Evolutionary conservation across 2,113 vertebrate species (phyloP), one percentile per base, ranked within the genome.

Genomic region (Caretta caretta): DNA sequence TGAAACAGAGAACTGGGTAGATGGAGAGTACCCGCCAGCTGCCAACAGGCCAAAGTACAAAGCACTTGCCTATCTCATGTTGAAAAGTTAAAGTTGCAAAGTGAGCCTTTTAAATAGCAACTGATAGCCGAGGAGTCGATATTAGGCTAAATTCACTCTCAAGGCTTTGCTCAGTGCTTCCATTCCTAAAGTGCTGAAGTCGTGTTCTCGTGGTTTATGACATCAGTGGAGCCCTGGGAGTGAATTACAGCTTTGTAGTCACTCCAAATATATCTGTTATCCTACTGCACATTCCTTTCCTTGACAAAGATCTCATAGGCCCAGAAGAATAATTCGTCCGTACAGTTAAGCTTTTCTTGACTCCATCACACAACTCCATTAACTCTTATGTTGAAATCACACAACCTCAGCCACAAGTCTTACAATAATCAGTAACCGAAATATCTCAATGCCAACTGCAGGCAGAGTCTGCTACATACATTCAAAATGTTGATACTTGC

Each of bases 401-500:
- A 0, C 2, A 5, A 9, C 75, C 35, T 83, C 50, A 81, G 35
- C 54, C 3, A 0, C 38, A 10, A 29, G 1, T 1, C 42, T 2
- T 75, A 5, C 54, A 2, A 53, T 62, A 76, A 84, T 65, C 83
- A 35, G 27, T 2, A 10, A 2, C 19, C 83, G 20, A 48, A 13
- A n/a, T 20, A 59, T 29, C 56, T 7, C 82, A 16, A 9, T 69
- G 51, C 50, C 89, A 56, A 49, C 38, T 19, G 62, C 79, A 14
- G 35, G 20, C 50, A 57, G 16, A 20, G 11, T 10, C 78, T 0
- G 29, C 8, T 29, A 31, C 13, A 76, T 78, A 51, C 72, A 22
- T 84, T 0, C 62, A 0, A 0, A 9, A 3, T 38, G 16, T 49
- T 3, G 1, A 51, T 1, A n/a, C 48, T 48, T 46, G 79, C 20